Evolutionary conservation across 2,797 vertebrate genomes (phyloP).

Genomic region (Silurus lanzhouensis): DNA sequence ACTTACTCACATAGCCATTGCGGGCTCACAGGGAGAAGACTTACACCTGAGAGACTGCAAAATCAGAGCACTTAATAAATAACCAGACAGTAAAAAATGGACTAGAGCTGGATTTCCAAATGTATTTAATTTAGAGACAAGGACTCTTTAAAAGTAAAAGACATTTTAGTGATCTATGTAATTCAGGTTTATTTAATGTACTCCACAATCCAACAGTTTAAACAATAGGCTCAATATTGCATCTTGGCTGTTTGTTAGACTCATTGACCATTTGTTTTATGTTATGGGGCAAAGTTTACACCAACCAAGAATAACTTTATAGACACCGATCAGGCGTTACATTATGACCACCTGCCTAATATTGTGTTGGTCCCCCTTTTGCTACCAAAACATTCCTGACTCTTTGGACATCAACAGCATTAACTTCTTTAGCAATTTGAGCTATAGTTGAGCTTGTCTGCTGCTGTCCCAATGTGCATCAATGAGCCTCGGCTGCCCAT

Average conservation of each 20-base stretch:
- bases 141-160: not conserved
- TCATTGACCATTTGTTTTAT: not conserved
- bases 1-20: not conserved
- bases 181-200: not conserved
- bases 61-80: not conserved
- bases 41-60: conserved; percentile 1
- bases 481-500: no score
- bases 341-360: no score
- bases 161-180: not conserved
- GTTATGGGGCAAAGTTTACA: no score
- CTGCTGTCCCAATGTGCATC: no score
- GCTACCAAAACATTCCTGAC: no score
- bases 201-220: not conserved
- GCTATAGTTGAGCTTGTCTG: no score
- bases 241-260: not conserved
- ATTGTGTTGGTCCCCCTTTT: no score
- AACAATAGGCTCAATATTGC: not conserved
- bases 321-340: no score
- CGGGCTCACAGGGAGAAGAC: not conserved
- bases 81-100: not conserved
- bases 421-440: no score
- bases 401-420: no score
- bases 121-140: not conserved
- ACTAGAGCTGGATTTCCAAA: not conserved
- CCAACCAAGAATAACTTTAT: no score